Percentiles rank a stretch among this genome's conserved stretches.
Conservation (phyloP, 2,797 vertebrate genomes). For the Coracias cyanogaster region DNA sequence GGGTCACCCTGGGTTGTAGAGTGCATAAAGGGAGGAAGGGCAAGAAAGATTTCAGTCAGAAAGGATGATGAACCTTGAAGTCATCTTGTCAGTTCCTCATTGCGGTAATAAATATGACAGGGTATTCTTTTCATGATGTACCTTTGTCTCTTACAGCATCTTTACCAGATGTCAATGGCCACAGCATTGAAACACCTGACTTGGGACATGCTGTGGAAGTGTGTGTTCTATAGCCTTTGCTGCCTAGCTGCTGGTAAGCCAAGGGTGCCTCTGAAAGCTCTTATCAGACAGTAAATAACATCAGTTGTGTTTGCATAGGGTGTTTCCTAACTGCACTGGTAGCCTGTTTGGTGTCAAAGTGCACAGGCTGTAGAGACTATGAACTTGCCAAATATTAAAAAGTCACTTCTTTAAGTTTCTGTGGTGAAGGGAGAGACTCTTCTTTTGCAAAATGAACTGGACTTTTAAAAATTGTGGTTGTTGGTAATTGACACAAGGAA, state of each 20-base stretch:
- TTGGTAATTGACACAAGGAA: neutral
- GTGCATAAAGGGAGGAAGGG: neutral
- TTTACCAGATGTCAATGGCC: neutral
- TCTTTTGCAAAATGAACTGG: neutral
- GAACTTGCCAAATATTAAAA: neutral
- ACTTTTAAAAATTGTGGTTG: neutral
- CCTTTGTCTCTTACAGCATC: neutral
- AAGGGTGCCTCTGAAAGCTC: neutral
- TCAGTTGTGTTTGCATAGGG: neutral
- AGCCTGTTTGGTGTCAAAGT: conserved; percentile 6
- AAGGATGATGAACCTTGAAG: neutral
- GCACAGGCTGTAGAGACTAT: neutral
- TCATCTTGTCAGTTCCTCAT: neutral
- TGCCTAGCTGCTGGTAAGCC: neutral
- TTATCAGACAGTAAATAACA: conserved; percentile 18
- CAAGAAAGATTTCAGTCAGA: neutral
- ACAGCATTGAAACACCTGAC: neutral
- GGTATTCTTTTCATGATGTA: neutral
- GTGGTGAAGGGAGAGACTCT: neutral
- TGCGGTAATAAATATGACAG: neutral
- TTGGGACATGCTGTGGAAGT: neutral
- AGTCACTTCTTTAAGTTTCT: neutral
- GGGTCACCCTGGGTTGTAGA: neutral
- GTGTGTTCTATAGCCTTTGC: neutral
- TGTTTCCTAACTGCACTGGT: neutral